These are phyloP conservation scores for Lepidonotus clava DNA, from an alignment of 2,888 invertebrate species.

Conservation along the genomic window DNA sequence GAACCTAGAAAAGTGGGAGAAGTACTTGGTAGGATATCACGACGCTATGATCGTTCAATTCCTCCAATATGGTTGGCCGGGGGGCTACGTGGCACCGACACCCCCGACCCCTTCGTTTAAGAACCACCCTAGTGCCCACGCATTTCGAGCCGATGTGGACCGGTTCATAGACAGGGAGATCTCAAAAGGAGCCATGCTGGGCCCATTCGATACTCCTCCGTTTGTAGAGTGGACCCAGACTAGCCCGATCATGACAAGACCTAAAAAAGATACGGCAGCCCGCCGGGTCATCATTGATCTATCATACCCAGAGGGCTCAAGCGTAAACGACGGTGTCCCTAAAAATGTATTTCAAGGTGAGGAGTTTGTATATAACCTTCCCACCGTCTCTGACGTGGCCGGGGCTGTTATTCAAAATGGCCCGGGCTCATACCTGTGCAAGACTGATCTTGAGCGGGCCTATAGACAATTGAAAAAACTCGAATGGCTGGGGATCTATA, in stretches of 20 bases:
- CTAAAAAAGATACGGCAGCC: neutral
- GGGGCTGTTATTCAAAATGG: neutral
- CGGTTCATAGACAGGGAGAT: neutral
- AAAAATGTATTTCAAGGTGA: neutral
- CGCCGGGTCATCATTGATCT: neutral
- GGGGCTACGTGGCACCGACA: neutral
- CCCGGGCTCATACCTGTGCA: neutral
- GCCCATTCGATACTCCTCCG: neutral
- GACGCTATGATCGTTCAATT: neutral
- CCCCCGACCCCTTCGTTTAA: neutral
- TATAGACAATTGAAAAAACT: neutral
- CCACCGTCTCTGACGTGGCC: neutral
- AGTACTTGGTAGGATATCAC: neutral
- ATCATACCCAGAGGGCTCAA: neutral
- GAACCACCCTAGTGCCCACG: neutral
- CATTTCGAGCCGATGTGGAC: neutral
- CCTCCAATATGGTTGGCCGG: neutral
- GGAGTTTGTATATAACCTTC: neutral
- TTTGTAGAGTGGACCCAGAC: neutral
- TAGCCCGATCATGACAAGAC: neutral
- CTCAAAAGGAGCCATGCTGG: neutral
- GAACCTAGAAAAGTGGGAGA: neutral
- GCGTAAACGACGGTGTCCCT: neutral
- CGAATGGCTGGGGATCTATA: neutral
- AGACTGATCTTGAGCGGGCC: neutral